Evolutionary conservation across 1,140 invertebrate genomes (phyloP).

Genomic region (Bicyclus anynana): DNA sequence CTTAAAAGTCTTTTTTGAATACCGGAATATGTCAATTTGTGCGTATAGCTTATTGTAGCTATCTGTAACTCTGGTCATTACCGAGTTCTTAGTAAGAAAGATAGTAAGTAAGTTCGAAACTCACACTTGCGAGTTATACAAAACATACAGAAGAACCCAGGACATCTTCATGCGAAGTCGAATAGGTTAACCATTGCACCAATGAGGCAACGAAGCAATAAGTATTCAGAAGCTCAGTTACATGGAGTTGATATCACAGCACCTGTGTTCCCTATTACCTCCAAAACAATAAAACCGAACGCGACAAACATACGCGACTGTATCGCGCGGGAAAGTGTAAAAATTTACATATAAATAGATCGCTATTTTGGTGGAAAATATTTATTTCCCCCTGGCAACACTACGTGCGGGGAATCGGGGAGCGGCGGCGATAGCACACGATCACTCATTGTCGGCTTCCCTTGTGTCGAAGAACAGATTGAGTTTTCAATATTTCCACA

Average conservation of each 20-base stretch:
- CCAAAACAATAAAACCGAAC: slow-evolving; percentile 46
- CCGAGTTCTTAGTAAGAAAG: too few species aligned
- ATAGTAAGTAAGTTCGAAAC: too few species aligned
- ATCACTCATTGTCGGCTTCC: slow-evolving; percentile 39
- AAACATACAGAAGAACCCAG: too few species aligned
- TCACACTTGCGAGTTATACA: too few species aligned
- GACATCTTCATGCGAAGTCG: too few species aligned
- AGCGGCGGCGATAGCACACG: slow-evolving; percentile 24
- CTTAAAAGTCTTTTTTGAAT: too few species aligned
- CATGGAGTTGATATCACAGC: neutral
- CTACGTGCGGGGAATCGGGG: slow-evolving; percentile 46
- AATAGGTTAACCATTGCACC: too few species aligned
- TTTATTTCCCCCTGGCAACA: slow-evolving; percentile 65
- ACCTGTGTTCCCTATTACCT: slow-evolving; percentile 28
- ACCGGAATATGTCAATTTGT: too few species aligned
- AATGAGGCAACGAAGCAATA: too few species aligned
- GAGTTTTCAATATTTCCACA: neutral
- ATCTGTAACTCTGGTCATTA: too few species aligned
- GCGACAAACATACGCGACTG: slow-evolving; percentile 41
- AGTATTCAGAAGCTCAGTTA: too few species aligned
- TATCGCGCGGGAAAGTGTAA: slow-evolving; percentile 52
- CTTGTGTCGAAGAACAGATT: slow-evolving; percentile 8
- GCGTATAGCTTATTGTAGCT: too few species aligned
- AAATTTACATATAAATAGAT: slow-evolving; percentile 69
- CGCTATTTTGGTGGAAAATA: slow-evolving; percentile 53